phyloP scores from a whole-genome alignment of 2,888 invertebrate species.

The Latheticus oryzae region DNA sequence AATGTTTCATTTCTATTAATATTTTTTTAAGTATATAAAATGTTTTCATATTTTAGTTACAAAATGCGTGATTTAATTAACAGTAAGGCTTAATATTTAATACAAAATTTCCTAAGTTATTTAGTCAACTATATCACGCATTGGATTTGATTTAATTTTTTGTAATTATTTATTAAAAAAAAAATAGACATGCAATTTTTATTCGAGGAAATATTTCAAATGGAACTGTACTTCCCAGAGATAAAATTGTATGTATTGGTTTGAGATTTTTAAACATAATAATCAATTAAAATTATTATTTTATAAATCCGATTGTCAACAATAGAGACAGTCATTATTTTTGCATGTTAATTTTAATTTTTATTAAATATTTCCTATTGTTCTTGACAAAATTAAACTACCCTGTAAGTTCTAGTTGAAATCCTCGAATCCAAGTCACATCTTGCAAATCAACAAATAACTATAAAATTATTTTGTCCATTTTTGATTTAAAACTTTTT shows the following conservation, averaged over 20 bases:
- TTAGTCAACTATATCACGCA: conserved; percentile 25
- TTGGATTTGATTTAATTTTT: conserved; percentile 12
- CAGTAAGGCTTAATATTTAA: conserved; percentile 5
- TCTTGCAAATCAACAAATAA: conserved; percentile 10
- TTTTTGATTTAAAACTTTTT: conserved; percentile 5
- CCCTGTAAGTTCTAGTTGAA: no score
- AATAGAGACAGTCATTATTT: no score
- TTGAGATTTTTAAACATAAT: no score
- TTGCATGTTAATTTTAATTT: background rate
- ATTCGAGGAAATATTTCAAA: no score
- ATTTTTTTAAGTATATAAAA: conserved; percentile 22
- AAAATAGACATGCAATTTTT: background rate
- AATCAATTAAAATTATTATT: no score
- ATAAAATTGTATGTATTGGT: no score
- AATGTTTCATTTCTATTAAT: conserved; percentile 33
- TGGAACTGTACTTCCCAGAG: no score
- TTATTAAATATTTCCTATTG: background rate
- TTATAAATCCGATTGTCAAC: no score
- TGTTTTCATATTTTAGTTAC: conserved; percentile 29
- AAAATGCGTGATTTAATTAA: conserved; percentile 21
- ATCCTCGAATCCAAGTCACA: no score
- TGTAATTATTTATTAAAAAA: background rate
- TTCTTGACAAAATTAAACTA: background rate
- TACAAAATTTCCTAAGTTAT: conserved; percentile 25
- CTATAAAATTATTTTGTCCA: conserved; percentile 6